Conservation (phyloP, 2,797 vertebrate species). For the Urocyon cinereoargenteus region DNA sequence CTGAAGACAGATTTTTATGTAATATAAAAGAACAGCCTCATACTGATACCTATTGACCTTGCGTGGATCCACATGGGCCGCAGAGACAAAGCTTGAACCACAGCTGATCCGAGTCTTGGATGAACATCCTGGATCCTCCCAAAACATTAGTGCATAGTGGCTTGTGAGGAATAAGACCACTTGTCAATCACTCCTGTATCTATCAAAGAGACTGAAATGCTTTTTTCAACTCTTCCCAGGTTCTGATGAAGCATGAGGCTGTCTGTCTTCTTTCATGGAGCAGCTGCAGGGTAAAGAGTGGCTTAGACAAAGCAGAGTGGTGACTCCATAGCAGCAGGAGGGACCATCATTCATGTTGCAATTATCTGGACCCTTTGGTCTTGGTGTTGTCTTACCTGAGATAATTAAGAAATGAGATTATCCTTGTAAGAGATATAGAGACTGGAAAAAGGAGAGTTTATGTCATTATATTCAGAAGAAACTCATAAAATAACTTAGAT, state of each 20-base stretch:
- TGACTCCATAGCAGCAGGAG: not conserved
- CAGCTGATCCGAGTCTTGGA: not conserved
- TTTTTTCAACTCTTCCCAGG: not conserved
- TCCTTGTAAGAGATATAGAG: not conserved
- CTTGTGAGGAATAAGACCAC: not conserved
- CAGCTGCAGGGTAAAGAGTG: not conserved
- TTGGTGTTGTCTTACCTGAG: not conserved
- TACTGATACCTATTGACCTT: not conserved
- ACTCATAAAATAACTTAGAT: not conserved
- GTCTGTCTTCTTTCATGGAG: not conserved
- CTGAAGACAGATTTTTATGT: not conserved
- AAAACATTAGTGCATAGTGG: not conserved
- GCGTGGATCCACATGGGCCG: not conserved
- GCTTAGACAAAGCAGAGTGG: too few species aligned
- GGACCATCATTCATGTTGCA: not conserved
- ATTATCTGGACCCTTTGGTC: not conserved
- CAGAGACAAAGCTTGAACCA: not conserved
- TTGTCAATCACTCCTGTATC: not conserved
- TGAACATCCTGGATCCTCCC: not conserved
- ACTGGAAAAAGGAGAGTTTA: not conserved
- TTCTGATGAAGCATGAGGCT: not conserved
- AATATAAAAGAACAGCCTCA: not conserved
- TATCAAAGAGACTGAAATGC: not conserved
- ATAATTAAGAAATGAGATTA: not conserved
- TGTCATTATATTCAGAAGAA: not conserved